Evolutionary conservation across 2,888 invertebrate species (phyloP).

Genomic region (Cheilosia pagana): DNA sequence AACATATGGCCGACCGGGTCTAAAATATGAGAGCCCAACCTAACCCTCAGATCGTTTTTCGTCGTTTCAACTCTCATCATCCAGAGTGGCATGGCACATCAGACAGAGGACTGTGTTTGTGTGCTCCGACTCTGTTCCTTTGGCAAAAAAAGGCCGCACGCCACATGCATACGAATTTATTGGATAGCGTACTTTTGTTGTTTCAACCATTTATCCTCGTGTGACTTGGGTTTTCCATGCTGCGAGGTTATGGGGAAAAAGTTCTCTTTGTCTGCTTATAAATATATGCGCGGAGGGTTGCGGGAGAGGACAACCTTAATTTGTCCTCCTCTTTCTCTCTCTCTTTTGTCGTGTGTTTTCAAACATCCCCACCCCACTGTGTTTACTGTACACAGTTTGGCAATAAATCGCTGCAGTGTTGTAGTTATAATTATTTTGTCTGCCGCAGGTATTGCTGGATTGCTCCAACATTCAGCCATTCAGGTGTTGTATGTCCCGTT

Average conservation of each 20-base stretch:
- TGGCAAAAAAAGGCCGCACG: constrained; percentile 59
- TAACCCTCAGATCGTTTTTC: constrained; percentile 72
- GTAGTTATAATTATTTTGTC: constrained; percentile 74
- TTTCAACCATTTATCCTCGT: constrained; percentile 73
- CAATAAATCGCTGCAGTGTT: constrained; percentile 69
- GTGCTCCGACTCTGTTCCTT: neutral
- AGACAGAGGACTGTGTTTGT: constrained; percentile 46
- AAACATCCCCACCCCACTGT: constrained; percentile 5
- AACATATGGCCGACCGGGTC: constrained; percentile 63
- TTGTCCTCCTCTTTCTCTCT: constrained; percentile 41
- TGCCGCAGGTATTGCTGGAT: constrained; percentile 29
- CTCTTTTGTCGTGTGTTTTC: neutral
- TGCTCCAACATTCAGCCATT: constrained; percentile 27
- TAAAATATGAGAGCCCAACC: constrained; percentile 67
- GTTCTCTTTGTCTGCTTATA: constrained; percentile 49
- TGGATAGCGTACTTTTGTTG: constrained; percentile 74
- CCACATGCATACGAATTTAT: constrained; percentile 75
- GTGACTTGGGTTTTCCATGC: constrained; percentile 62
- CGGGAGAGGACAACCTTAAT: constrained; percentile 49
- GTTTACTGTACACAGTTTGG: constrained; percentile 57
- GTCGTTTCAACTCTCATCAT: constrained; percentile 67
- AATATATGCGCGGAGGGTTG: neutral
- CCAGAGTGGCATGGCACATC: constrained; percentile 59
- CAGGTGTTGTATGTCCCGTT: constrained; percentile 64
- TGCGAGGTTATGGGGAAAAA: constrained; percentile 8